Evolutionary conservation across 37 sponge, comb jelly and placozoan species (phyloP), one percentile per base, ranked within the genome.

Genomic region (Theonella swinhoei): DNA sequence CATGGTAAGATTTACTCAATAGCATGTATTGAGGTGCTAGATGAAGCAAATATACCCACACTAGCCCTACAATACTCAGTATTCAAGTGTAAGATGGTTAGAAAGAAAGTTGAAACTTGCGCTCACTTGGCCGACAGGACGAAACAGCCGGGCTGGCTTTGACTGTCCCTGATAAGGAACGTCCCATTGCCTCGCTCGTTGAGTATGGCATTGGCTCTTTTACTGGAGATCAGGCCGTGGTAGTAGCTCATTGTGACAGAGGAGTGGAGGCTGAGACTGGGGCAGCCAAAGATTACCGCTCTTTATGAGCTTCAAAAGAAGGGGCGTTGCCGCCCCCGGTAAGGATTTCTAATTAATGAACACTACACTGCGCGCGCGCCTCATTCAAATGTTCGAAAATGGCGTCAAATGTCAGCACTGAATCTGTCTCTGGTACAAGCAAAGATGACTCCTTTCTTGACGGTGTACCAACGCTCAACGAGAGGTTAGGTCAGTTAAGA

Each of bases 201-300:
- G 30, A 89, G 89, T 0, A 89, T 30, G 32, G 84, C 67, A 43
- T 47, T 78, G 14, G 89, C 89, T 62, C 72, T 83, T 37, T 72
- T 70, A 65, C 89, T 89, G 36, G 89, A 89, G 64, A 89, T 89
- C 30, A 89, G 74, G 3, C 89, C 89, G 77, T 89, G 89, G 54
- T 89, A 89, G 60, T 89, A 89, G 39, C 74, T 73, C 89, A 89
- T 88, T 23, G 29, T 47, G 75, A 32, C 28, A 7, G 54, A 37
- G 75, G 54, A 14, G 3, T 28, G n/a, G n/a, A n/a, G n/a, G n/a
- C n/a, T n/a, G n/a, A n/a, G n/a, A n/a, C 17, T 72, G 73, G 38
- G 73, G 7, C 73, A 19, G 73, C 36, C 25, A 34, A 37, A 31
- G 0, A 37, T 25, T 1, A 23, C 40, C 2, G 33, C 35, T 31